Evolutionary conservation across 2,797 vertebrate genomes (phyloP), one percentile per base, ranked within the genome.

Genomic region (Characodon lateralis): DNA sequence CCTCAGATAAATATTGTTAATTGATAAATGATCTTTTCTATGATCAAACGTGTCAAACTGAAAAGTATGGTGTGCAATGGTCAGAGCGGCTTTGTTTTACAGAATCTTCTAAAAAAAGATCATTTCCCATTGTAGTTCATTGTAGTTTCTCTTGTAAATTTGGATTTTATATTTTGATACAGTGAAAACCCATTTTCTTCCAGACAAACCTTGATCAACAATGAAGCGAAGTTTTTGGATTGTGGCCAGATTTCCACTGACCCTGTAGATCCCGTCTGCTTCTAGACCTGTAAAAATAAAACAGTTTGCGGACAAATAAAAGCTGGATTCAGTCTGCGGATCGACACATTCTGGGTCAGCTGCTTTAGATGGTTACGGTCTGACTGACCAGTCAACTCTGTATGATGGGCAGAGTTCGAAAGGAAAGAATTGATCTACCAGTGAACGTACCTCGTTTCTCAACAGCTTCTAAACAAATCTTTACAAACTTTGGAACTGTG

Each of bases 231-330:
- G 94, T 72, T 96, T 98, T 94, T 98, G 97, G 86, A 98, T 96
- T 53, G 96, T 96, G 28, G 97, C 97, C 87, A 99, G 87, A 90
- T 99, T 99, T 59, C 97, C 97, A 1, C 97, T 98, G 88, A 98
- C 96, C 78, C 98, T 94, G 89, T 99, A 99, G 61, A 98, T 94
- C 26, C 97, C 97, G 0, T 99, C 97, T 0, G 95, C 95, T 71
- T 97, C 95, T 88, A 98, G 87, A 76, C 98, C 97, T 95, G 83
- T 26, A 78, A 65, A 80, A 31, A 72, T 63, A 14, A 63, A 48
- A 58, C 59, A 53, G 22, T 72, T 14, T 43, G 24, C 43, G 39
- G 4, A 66, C 39, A 41, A 43, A 12, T 41, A 68, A 43, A 43
- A n/a, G 22, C 2, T 22, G 18, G 6, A 0, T 58, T 28, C 59